Conservation (phyloP, 2,888 invertebrate genomes). For the Andricus curvator region DNA sequence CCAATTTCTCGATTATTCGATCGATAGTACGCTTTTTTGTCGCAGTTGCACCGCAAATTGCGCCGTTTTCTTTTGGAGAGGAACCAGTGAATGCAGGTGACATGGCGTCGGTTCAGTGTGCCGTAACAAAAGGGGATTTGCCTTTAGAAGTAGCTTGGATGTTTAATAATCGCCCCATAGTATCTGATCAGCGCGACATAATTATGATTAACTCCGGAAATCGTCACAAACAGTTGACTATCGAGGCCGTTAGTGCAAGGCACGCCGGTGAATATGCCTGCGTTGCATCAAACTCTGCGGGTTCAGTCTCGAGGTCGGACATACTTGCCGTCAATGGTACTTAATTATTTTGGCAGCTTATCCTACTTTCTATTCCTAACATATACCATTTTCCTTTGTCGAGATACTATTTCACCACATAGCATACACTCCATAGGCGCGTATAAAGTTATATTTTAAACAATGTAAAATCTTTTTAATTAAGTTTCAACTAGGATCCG, state of each 20-base stretch:
- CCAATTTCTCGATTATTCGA: background rate
- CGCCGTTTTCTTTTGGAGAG: slow-evolving; percentile 85
- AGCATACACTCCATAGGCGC: background rate
- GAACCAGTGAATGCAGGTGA: slow-evolving; percentile 86
- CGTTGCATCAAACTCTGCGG: slow-evolving; percentile 79
- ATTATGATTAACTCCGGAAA: slow-evolving; percentile 80
- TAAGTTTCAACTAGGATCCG: too few relatives aligned
- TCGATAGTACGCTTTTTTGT: background rate
- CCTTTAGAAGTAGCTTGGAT: slow-evolving; percentile 88
- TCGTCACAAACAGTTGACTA: slow-evolving; percentile 79
- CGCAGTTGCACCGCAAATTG: slow-evolving; percentile 87
- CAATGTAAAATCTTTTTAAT: background rate
- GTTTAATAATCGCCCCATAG: slow-evolving; percentile 83
- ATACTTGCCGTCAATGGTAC: slow-evolving; percentile 50
- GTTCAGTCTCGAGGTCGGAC: slow-evolving; percentile 77
- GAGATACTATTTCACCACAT: background rate
- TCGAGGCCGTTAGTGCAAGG: slow-evolving; percentile 79
- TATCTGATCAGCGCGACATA: slow-evolving; percentile 73
- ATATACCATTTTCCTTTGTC: background rate
- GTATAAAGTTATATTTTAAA: background rate
- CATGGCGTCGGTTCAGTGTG: slow-evolving; percentile 84
- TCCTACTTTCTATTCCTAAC: background rate
- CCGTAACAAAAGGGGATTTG: slow-evolving; percentile 86
- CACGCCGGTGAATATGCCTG: slow-evolving; percentile 82
- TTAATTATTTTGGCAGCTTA: background rate